Evolutionary conservation across 2,888 invertebrate genomes (phyloP), one percentile per base, ranked within the genome.

Genomic region (Leistus spinibarbis): DNA sequence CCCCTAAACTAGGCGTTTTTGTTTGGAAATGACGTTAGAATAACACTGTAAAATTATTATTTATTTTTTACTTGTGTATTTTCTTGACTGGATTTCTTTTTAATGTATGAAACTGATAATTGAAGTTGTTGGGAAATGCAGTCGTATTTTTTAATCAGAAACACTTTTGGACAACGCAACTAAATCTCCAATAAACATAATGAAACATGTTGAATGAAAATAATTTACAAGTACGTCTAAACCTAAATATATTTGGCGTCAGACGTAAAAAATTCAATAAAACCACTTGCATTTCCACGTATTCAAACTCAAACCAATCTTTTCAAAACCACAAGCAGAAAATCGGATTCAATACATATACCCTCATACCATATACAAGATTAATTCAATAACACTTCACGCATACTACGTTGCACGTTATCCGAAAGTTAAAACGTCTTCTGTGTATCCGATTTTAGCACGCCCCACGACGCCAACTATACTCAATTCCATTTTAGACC

Each of bases 301-400:
- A 13, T 40, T 40, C 40, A 10, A 7, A 27, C 4, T 9, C 9
- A 9, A 40, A 57, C 57, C 20, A 20, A 5, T 57, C 3, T 19
- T 19, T 20, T 57, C 20, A 9, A 57, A 57, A 57, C 20, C 20
- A 57, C 57, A 57, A 57, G n/a, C 20, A 57, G 20, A 57, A 57
- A 19, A 57, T 57, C 20, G 57, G 20, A 9, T 19, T 57, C 20
- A 57, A 40, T 40, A 53, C n/a, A 27, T 53, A 40, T 40, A 40
- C 40, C 40, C 40, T 40, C 13, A 40, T 40, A 40, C 40, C 40
- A 20, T 70, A 20, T 53, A 54, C 64, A 23, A 54, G 71, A 71
- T 71, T 71, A 63, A 71, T 71, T 71, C 71, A 71, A 71, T 71
- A 64, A 40, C 40, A 40, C 40, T 40, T 40, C 40, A 40, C 40